phyloP scores from a whole-genome alignment of 2,113 vertebrate genomes.

The Sinocyclocheilus maitianheensis region DNA sequence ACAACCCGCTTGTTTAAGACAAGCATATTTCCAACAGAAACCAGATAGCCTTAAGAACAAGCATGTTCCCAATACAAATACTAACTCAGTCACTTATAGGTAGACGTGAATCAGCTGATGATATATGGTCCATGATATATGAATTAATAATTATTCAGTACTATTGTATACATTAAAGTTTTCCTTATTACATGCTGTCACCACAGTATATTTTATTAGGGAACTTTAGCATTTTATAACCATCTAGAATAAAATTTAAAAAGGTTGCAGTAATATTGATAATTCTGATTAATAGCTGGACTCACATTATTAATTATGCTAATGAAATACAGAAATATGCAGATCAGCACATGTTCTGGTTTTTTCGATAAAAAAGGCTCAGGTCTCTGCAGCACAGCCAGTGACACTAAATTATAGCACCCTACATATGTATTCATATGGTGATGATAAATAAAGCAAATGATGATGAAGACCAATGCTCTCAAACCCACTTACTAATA shows the following conservation, averaged over 20 bases:
- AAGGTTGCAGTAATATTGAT: background rate
- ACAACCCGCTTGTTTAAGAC: too few species aligned
- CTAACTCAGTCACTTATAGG: too few species aligned
- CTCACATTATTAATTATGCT: conserved; percentile 1
- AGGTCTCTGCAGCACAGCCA: background rate
- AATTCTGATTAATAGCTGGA: conserved; percentile 9
- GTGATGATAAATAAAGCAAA: conserved; percentile 5
- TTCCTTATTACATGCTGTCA: background rate
- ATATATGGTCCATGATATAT: background rate
- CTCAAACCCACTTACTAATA: conserved; percentile 82
- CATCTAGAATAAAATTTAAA: background rate
- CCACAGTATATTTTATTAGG: background rate
- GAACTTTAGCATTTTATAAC: background rate
- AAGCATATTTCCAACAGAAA: too few species aligned
- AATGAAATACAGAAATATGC: conserved; percentile 35
- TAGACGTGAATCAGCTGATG: too few species aligned
- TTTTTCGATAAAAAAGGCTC: background rate
- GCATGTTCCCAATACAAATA: too few species aligned
- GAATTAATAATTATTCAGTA: background rate
- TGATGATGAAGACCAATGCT: background rate
- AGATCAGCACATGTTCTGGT: conserved; percentile 24
- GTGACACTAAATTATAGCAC: conserved; percentile 3
- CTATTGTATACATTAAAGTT: background rate
- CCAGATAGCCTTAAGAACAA: too few species aligned
- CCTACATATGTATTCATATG: background rate